Base-by-base conservation (phyloP, 2,113 vertebrate species). In the Indicator maculatus region DNA sequence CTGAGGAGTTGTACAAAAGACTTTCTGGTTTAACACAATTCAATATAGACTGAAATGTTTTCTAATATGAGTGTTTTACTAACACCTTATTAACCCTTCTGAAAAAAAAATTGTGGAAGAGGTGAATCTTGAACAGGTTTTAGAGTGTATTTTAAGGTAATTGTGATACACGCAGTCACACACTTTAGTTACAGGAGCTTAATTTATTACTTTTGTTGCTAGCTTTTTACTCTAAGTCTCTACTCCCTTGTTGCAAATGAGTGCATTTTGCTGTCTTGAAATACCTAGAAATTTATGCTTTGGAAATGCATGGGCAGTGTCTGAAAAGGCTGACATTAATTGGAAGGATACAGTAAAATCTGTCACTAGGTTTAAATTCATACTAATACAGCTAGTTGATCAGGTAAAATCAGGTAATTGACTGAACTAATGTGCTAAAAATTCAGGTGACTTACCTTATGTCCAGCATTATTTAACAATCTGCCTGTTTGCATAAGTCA, bases 401-500 rank as follows among this genome's bases (percentile, higher is more conserved):
- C 75, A 89, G 83, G 91, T 96, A 92, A 93, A 90, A 93, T 45
- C 14, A 97, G 78, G 86, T 97, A 65, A 83, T 96, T 97, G 97
- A 92, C 61, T 95, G 92, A 96, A 96, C 93, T 96, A 95, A 93
- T 95, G 58, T 94, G 60, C 69, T 96, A 94, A 96, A 97, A 97
- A 93, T 83, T 93, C 89, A 96, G 88, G 73, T 92, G 88, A 94
- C 83, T 96, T 94, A 67, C 82, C 73, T 94, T 76, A 89, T 96
- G 55, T 93, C 39, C 6, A 94, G 63, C 81, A 82, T 95, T 97
- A 83, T 96, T 96, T 97, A 96, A 80, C 82, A 90, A 13, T 81
- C 71, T 83, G 39, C 18, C 55, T 96, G 33, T 96, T 97, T 96
- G 93, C 30, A 5, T 93, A 96, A 97, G 72, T 67, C 36, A 63